phyloP scores from a whole-genome alignment of 2,113 vertebrate genomes.

The Herpailurus yagouaroundi region DNA sequence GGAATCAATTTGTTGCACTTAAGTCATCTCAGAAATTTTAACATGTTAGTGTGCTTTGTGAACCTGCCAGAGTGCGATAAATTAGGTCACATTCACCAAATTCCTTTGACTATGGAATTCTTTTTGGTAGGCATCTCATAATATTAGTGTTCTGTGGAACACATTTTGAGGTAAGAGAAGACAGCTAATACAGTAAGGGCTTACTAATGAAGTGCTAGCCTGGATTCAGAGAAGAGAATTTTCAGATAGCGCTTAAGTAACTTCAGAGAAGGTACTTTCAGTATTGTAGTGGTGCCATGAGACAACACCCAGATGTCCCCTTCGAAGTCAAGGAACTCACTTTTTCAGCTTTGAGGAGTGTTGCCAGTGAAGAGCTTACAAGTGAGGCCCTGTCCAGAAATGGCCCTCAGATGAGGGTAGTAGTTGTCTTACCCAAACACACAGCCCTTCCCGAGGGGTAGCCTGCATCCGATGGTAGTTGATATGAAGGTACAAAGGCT shows the following conservation, averaged over 20 bases:
- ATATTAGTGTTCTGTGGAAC: neutral
- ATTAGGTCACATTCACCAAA: neutral
- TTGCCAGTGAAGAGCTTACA: neutral
- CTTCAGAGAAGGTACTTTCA: neutral
- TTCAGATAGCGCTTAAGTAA: neutral
- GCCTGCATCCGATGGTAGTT: neutral
- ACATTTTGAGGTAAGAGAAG: neutral
- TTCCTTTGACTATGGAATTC: neutral
- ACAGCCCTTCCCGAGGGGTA: neutral
- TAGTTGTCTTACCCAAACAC: neutral
- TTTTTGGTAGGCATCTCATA: neutral
- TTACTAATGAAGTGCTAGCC: neutral
- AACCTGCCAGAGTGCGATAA: neutral
- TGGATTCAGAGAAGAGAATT: neutral
- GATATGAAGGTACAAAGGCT: neutral
- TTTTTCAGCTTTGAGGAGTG: neutral
- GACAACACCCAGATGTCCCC: neutral
- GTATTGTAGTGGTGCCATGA: neutral
- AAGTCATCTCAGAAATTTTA: neutral
- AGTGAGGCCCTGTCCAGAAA: neutral
- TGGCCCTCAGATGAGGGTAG: neutral
- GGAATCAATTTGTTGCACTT: neutral
- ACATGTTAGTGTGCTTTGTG: neutral
- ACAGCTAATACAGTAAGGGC: neutral
- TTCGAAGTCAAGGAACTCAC: neutral